Evolutionary conservation across 2,888 invertebrate genomes (phyloP).

Genomic region (Carcina quercana): DNA sequence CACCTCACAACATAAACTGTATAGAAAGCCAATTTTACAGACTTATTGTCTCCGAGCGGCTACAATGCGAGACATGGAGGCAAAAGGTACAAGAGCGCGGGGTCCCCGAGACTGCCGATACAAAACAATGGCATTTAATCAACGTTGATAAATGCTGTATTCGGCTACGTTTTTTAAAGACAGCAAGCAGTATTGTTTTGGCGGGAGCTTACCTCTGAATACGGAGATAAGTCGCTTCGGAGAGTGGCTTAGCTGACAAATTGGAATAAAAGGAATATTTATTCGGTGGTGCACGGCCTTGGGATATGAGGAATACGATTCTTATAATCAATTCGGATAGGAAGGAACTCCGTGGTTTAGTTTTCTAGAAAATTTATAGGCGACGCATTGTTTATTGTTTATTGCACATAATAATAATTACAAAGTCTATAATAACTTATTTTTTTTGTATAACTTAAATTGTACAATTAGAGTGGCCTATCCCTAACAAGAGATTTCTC

Average conservation of each 20-base stretch:
- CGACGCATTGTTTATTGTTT: too few species aligned
- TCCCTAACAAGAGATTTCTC: too few species aligned
- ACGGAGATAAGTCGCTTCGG: conserved; percentile 68
- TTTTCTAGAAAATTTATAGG: too few species aligned
- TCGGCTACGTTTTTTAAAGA: conserved; percentile 72
- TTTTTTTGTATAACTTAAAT: too few species aligned
- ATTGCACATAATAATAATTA: too few species aligned
- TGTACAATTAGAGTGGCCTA: too few species aligned
- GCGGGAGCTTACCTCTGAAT: conserved; percentile 70
- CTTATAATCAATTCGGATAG: too few species aligned
- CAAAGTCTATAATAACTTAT: too few species aligned
- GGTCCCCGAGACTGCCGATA: conserved; percentile 64
- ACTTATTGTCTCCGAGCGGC: conserved; percentile 69
- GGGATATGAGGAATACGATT: too few species aligned
- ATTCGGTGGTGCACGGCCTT: too few species aligned
- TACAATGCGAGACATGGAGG: conserved; percentile 63
- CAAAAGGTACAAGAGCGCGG: conserved; percentile 53
- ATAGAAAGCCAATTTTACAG: conserved; percentile 71
- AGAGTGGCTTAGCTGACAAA: conserved; percentile 74
- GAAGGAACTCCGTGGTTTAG: too few species aligned
- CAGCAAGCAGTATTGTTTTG: conserved; percentile 72
- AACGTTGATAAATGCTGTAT: conserved; percentile 74
- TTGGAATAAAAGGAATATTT: conserved; percentile 74
- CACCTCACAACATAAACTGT: conserved; percentile 47
- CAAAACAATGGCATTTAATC: conserved; percentile 75